Percentiles rank a stretch among this genome's conserved stretches.
phyloP scores from a whole-genome alignment of 1,140 invertebrate species.

The Magallana angulata region DNA sequence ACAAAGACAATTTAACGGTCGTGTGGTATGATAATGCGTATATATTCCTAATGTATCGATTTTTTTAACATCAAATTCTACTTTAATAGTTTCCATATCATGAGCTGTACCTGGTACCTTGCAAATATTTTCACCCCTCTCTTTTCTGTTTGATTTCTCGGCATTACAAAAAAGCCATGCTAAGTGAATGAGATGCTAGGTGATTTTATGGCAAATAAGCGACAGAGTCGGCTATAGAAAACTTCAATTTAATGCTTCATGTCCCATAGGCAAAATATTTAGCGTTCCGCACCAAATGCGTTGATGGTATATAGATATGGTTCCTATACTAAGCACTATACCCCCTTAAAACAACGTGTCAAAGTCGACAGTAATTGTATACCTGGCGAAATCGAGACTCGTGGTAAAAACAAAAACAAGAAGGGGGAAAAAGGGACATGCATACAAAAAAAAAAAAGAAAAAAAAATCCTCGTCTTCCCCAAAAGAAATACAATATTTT shows the following conservation, averaged over 20 bases:
- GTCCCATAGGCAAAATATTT: neutral
- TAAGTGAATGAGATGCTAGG: neutral
- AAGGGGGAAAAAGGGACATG: too few species aligned
- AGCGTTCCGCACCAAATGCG: neutral
- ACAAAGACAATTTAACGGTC: constrained; percentile 6
- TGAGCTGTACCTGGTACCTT: neutral
- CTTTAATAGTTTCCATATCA: neutral
- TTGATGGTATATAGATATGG: too few species aligned
- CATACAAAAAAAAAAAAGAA: too few species aligned
- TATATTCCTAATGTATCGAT: neutral
- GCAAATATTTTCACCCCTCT: neutral
- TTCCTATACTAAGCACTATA: too few species aligned
- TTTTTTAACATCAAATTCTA: neutral
- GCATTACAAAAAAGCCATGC: too few species aligned
- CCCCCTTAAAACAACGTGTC: too few species aligned
- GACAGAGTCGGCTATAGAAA: too few species aligned
- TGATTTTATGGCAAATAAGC: neutral
- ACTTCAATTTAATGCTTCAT: constrained; percentile 17
- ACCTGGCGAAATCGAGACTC: too few species aligned
- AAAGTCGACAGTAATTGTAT: too few species aligned
- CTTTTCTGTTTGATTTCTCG: neutral
- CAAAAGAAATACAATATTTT: too few species aligned
- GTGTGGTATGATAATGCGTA: neutral
- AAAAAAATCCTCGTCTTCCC: too few species aligned
- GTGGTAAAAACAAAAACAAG: too few species aligned